Evolutionary conservation across 2,888 invertebrate genomes (phyloP), one percentile per base, ranked within the genome.

Genomic region (Watsonalla cultraria): DNA sequence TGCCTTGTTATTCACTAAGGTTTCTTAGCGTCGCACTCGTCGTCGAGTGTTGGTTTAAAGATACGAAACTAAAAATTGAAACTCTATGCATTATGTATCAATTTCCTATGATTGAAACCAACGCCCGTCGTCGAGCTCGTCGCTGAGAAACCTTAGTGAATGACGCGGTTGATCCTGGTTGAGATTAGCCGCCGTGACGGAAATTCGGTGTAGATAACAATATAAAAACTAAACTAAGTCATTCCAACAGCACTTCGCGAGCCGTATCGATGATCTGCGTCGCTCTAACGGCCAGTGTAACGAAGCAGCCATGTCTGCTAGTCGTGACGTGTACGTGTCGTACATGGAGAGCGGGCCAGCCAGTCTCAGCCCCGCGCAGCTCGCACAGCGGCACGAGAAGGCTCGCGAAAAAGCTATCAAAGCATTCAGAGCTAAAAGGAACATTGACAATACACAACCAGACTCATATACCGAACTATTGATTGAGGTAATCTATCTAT

Each of bases 341-440:
- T 14, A 37, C 6, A 11, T 5, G 39, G 49, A 14, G 15, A 6
- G 11, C 8, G 42, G 42, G 8, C 11, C 42, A 2, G 8, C 49
- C 13, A n/a, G 37, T 5, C 9, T 9, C 2, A 49, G 39, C 11
- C 37, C n/a, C 37, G 37, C 37, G 49, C 37, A 37, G 37, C 37
- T 49, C 6, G 14, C 37, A 13, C 37, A 14, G 49, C 7, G 39
- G 11, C 66, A 66, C 50, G 33, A 45, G 0, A 6, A 8, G 6
- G 49, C 52, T 0, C 55, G 53, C 47, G 6, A 42, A 0, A 51
- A 15, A 6, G 66, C 62, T 0, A 11, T 64, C 6, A n/a, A 49
- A 5, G 42, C 42, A 8, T 42, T 42, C 42, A 8, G 11, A 8
- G 11, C 42, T 11, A 42, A 11, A 11, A 42, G 42, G 11, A 42